phyloP scores from a whole-genome alignment of 2,797 vertebrate species.

The Acipenser oxyrinchus region DNA sequence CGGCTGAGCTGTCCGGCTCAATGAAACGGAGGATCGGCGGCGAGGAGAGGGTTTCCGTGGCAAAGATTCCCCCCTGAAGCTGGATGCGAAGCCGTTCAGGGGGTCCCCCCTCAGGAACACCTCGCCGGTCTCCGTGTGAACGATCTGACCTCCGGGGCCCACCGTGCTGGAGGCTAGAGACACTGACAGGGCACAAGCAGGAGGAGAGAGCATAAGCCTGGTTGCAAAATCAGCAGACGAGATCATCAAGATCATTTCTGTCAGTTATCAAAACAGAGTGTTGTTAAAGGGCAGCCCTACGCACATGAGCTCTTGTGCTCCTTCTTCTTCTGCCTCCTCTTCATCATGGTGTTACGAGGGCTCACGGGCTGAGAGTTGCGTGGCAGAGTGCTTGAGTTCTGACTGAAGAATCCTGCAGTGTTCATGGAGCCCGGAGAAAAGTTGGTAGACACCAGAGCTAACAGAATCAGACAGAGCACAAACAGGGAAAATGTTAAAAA shows the following conservation, averaged over 20 bases:
- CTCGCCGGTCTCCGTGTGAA: conserved; percentile 85
- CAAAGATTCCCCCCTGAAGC: conserved; percentile 92
- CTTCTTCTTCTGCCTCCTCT: conserved; percentile 81
- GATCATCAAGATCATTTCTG: no score
- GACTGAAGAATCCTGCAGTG: conserved; percentile 70
- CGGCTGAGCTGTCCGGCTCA: conserved; percentile 91
- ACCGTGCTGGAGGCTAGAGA: conserved; percentile 87
- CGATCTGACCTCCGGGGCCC: conserved; percentile 88
- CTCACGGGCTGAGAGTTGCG: conserved; percentile 80
- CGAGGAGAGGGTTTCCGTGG: conserved; percentile 85
- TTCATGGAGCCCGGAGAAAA: conserved; percentile 81
- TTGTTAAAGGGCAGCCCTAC: conserved; percentile 21
- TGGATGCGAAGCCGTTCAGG: conserved; percentile 89
- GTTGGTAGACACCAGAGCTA: conserved; percentile 81
- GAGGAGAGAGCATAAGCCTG: conserved; percentile 1
- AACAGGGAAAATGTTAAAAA: conserved; percentile 16
- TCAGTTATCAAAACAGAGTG: no score
- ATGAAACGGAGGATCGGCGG: conserved; percentile 90
- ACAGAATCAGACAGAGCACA: conserved; percentile 21
- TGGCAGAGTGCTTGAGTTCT: conserved; percentile 81
- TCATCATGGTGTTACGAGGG: conserved; percentile 80
- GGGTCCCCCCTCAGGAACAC: conserved; percentile 80
- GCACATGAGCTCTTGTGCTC: conserved; percentile 89
- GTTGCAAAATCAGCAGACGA: no score
- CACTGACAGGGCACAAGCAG: conserved; percentile 50